phyloP scores from a whole-genome alignment of 2,888 invertebrate species.

The Halocaridina rubra region DNA sequence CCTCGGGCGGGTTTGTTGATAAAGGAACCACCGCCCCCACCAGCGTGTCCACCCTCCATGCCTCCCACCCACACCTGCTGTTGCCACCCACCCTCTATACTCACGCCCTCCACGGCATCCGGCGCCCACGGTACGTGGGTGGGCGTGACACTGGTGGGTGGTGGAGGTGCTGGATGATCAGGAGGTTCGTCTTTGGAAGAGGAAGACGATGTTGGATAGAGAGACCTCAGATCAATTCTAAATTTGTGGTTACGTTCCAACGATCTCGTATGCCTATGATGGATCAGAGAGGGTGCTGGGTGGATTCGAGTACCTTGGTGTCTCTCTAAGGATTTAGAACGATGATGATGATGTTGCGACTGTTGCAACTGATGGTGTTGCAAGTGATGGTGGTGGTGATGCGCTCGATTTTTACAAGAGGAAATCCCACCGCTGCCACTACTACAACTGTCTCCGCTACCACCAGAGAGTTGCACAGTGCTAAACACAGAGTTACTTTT shows the following conservation, averaged over 20 bases:
- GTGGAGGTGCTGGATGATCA: constrained; percentile 47
- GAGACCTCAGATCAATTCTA: constrained; percentile 53
- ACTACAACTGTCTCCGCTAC: constrained; percentile 58
- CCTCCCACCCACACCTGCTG: constrained; percentile 52
- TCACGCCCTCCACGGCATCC: constrained; percentile 56
- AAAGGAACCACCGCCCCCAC: constrained; percentile 56
- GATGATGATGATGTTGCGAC: constrained; percentile 21
- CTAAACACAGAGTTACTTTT: constrained; percentile 57
- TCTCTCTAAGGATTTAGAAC: constrained; percentile 52
- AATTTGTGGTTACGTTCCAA: constrained; percentile 66
- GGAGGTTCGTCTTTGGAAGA: constrained; percentile 26
- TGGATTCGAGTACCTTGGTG: constrained; percentile 50
- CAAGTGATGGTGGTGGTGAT: not conserved
- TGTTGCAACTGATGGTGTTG: constrained; percentile 10
- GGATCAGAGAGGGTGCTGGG: constrained; percentile 17
- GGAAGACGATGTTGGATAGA: constrained; percentile 34
- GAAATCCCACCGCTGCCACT: constrained; percentile 18
- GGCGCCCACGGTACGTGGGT: constrained; percentile 55
- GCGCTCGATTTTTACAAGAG: not conserved
- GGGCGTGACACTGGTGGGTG: constrained; percentile 41
- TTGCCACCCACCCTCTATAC: constrained; percentile 25
- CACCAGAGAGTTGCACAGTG: constrained; percentile 57
- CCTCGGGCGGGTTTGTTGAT: constrained; percentile 83
- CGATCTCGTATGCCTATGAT: constrained; percentile 62
- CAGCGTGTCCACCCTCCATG: constrained; percentile 49